A percentile compares a stretch with the other conserved stretches of the same genome.
phyloP scores from a whole-genome alignment of 2,888 invertebrate species.

The Steinernema scapterisci region DNA sequence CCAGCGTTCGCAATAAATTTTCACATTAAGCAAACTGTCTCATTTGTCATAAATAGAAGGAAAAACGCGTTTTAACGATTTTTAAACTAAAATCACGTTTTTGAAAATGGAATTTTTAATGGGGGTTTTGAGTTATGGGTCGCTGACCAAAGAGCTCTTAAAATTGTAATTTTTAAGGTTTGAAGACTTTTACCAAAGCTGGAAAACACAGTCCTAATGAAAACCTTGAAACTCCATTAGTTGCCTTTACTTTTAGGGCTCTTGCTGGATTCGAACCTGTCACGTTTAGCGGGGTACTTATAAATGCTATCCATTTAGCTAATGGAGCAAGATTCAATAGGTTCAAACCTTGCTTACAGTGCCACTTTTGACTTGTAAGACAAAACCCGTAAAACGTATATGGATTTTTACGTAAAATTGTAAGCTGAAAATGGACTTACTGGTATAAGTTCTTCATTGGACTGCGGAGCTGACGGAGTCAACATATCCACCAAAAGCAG shows the following conservation, averaged over 20 bases:
- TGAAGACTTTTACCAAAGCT: too few species aligned
- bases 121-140: neutral
- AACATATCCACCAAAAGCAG: neutral
- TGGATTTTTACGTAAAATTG: too few species aligned
- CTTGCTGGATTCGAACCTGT: too few species aligned
- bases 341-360: too few species aligned
- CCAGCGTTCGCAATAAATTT: neutral
- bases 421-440: neutral
- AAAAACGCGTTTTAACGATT: conserved; percentile 2
- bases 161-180: too few species aligned
- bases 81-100: neutral
- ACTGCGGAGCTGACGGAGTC: neutral
- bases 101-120: neutral
- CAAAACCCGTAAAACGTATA: too few species aligned
- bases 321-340: too few species aligned
- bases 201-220: too few species aligned
- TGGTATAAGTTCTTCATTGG: conserved; percentile 13
- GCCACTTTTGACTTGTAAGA: too few species aligned
- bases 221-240: too few species aligned
- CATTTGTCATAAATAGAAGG: neutral
- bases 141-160: neutral
- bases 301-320: too few species aligned
- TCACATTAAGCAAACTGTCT: conserved; percentile 23
- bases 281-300: too few species aligned
- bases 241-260: neutral